phyloP scores from a whole-genome alignment of 2,113 vertebrate species.

The Misgurnus anguillicaudatus region DNA sequence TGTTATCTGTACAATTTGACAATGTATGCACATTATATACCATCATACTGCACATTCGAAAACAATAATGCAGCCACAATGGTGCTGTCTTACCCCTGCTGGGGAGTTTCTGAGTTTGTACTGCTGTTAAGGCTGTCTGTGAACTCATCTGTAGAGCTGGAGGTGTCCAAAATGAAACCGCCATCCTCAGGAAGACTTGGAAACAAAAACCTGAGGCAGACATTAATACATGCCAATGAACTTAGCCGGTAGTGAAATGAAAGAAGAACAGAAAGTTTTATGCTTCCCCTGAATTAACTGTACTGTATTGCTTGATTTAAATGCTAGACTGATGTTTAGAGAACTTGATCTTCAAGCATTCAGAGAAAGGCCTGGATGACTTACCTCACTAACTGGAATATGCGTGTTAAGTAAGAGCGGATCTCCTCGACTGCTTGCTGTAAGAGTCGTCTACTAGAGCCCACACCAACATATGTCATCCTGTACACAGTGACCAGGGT shows the following conservation, averaged over 20 bases:
- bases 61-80: not conserved
- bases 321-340: not conserved
- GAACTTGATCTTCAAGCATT: not conserved
- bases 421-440: constrained; percentile 91
- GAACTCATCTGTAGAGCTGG: constrained; percentile 63
- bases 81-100: constrained; percentile 74
- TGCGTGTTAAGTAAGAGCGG: constrained; percentile 87
- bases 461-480: constrained; percentile 96
- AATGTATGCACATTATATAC: no score
- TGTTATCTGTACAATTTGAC: no score
- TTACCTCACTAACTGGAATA: constrained; percentile 90
- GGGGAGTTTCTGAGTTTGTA: constrained; percentile 71
- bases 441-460: constrained; percentile 88
- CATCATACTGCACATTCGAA: no score
- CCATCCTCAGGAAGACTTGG: constrained; percentile 93
- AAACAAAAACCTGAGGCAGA: constrained; percentile 87
- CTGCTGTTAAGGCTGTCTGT: constrained; percentile 71
- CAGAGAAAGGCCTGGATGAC: not conserved
- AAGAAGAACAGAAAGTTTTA: not conserved
- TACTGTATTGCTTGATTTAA: not conserved
- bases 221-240: not conserved
- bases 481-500: constrained; percentile 92
- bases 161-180: constrained; percentile 78
- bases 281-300: not conserved
- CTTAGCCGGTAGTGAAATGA: no score